Evolutionary conservation across 1,140 invertebrate genomes (phyloP), one percentile per base, ranked within the genome.

Genomic region (Listronotus oregonensis): DNA sequence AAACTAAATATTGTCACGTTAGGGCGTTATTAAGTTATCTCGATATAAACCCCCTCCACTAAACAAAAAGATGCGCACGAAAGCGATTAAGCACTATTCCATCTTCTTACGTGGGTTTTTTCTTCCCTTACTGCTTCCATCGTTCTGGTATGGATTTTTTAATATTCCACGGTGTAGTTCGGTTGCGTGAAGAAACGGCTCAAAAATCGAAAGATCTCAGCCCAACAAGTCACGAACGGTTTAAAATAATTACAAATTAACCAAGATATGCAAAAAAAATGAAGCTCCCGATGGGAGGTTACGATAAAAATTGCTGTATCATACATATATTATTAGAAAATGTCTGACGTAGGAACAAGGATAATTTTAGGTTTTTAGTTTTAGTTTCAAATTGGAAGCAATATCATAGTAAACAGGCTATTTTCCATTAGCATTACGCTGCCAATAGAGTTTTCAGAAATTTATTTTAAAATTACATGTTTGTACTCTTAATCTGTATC

Each of bases 181-280:
- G 43, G 64, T 66, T 49, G 64, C 21, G 50, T 52, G 50, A 52
- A 52, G 32, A 52, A 31, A 9, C 8, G 18, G 9, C 50, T 52
- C 8, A 31, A 52, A 52, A 52, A 52, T 52, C 50, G 50, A 31
- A 31, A 18, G 11, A 21, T 12, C n/a, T 37, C 18, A 52, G n/a
- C 18, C n/a, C 50, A 52, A 14, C 50, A 14, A 31, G 50, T 52
- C 50, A 52, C 50, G 50, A 52, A 52, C 50, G 32, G 10, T 52
- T 18, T 27, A 18, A 52, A 52, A 52, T 52, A 27, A 52, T 52
- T 52, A 52, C 50, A 14, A 52, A 52, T 52, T 52, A 52, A 21
- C 14, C 7, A 8, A 14, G 43, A 46, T 46, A 46, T 46, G 43
- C 43, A 46, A 46, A 46, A 46, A 46, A 46, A n/a, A 46, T 11